phyloP scores from a whole-genome alignment of 2,797 vertebrate species.

The Menidia menidia region DNA sequence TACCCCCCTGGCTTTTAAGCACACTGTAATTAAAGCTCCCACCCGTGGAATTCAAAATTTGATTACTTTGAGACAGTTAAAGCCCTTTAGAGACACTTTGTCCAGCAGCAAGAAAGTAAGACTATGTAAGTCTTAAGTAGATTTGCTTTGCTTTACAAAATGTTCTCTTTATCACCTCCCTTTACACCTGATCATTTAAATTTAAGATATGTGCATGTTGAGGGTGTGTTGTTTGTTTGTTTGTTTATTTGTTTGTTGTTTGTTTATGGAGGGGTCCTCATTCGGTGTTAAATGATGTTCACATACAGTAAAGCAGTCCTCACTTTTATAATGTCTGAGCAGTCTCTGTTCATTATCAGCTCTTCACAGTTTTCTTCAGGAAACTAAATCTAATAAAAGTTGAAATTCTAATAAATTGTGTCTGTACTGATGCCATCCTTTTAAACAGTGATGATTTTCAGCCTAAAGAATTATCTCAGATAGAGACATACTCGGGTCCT shows the following conservation, averaged over 20 bases:
- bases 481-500: conserved; percentile 6
- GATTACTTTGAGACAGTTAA: conserved; percentile 26
- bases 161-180: conserved; percentile 14
- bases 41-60: conserved; percentile 19
- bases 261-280: too few relatives aligned
- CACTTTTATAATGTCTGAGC: not conserved
- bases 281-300: not conserved
- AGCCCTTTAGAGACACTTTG: conserved; percentile 15
- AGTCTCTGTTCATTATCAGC: not conserved
- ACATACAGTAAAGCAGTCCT: conserved; percentile 21
- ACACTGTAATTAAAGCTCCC: conserved; percentile 51
- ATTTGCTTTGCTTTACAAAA: conserved; percentile 3
- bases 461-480: not conserved
- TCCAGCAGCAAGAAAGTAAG: conserved; percentile 1
- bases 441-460: conserved; percentile 2
- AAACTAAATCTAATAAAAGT: conserved; percentile 24
- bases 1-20: conserved; percentile 25
- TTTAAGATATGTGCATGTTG: too few relatives aligned
- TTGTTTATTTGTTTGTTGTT: too few relatives aligned
- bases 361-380: not conserved
- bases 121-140: not conserved
- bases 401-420: conserved; percentile 1
- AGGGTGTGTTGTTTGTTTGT: too few relatives aligned
- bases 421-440: conserved; percentile 8
- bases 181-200: not conserved